phyloP scores from a whole-genome alignment of 2,113 vertebrate genomes.

The Labeo catla region DNA sequence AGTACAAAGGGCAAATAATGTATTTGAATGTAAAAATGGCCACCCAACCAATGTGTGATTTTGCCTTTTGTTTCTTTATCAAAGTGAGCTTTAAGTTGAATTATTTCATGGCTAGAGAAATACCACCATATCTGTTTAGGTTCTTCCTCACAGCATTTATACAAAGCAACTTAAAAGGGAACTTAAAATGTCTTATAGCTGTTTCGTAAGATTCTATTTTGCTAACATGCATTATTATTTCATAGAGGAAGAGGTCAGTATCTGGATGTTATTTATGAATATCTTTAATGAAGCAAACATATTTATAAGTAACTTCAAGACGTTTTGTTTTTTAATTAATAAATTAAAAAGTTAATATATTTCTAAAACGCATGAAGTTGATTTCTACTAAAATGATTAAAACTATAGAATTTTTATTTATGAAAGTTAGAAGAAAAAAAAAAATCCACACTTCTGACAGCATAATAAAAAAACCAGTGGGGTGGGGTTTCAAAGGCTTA shows the following conservation, averaged over 20 bases:
- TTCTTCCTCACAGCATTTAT: constrained; percentile 80
- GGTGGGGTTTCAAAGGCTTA: constrained; percentile 63
- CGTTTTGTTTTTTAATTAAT: constrained; percentile 84
- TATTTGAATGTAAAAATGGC: constrained; percentile 79
- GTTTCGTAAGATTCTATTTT: constrained; percentile 84
- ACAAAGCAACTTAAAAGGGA: constrained; percentile 75
- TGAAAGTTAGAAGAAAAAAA: constrained; percentile 65
- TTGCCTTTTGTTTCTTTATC: constrained; percentile 66
- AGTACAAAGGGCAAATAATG: constrained; percentile 72
- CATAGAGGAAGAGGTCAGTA: constrained; percentile 81
- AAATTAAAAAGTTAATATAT: constrained; percentile 84
- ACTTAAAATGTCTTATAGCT: constrained; percentile 74
- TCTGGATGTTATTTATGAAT: constrained; percentile 86
- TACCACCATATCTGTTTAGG: constrained; percentile 74
- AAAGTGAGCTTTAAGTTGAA: constrained; percentile 75
- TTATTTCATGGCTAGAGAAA: constrained; percentile 64
- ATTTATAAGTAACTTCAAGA: constrained; percentile 83
- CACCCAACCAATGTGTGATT: constrained; percentile 71
- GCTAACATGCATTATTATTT: constrained; percentile 86
- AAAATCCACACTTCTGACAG: constrained; percentile 61
- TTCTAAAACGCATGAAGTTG: constrained; percentile 80
- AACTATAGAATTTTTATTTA: constrained; percentile 84
- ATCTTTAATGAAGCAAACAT: constrained; percentile 77
- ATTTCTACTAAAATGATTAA: constrained; percentile 80
- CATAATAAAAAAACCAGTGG: constrained; percentile 47